Base-by-base conservation (phyloP, 1,140 invertebrate genomes). In the Sycophaga agraensis region DNA sequence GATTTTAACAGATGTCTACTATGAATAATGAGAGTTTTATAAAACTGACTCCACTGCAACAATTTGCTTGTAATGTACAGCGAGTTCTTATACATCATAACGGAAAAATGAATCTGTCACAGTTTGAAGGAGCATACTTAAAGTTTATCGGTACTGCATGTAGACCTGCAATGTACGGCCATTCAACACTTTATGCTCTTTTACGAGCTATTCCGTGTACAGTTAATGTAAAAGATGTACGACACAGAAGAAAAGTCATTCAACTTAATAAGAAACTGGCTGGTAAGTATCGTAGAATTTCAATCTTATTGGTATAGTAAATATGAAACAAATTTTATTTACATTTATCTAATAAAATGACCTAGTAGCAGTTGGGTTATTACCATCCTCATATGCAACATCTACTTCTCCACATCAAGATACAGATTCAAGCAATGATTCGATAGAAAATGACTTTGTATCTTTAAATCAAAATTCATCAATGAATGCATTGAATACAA, bases 121-220 rank as follows among this genome's bases (percentile, higher is more conserved):
- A 83, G 34, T 85, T 89, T 63, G 84, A 86, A 63, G 69, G 65
- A 11, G 74, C 81, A 2, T 89, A 86, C 68, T 68, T 83, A 5
- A 74, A 82, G 31, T 71, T 82, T 16, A 87, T 80, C 69, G 85
- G 85, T 7, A 74, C 79, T 35, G 73, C 82, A 26, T 82, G 84
- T 26, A 83, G 82, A 59, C 80, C 84, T 26, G 76, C 82, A 1
- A 70, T 84, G 8, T 85, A 84, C 68, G 86, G 87, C 2, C 87
- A 79, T 68, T 74, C 83, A 8, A 84, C 79, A 14, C 31, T 82
- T 6, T 53, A 64, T 14, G 70, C 79, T 19, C 68, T 89, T 19
- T 76, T 89, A 4, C 81, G 84, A 67, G 79, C 83, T 9, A 74
- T 89, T 17, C 78, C 84, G 22, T 85, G 87, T 64, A 83, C 86